Conservation (phyloP, 2,797 vertebrate genomes). For the Mormyrops attenuatus region DNA sequence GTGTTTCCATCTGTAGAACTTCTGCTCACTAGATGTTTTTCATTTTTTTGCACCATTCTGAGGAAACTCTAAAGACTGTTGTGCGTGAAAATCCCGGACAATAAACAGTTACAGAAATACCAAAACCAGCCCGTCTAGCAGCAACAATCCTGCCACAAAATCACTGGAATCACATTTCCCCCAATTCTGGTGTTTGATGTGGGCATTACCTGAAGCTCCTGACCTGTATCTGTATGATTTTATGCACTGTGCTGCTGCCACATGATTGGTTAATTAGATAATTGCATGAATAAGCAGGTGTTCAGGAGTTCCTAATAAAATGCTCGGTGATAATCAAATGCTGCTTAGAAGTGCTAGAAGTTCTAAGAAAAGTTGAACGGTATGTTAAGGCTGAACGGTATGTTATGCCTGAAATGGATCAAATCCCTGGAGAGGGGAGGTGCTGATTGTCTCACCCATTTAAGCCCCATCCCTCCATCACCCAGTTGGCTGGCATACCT, state of each 20-base stretch:
- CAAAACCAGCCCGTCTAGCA: not conserved
- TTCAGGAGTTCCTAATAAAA: not conserved
- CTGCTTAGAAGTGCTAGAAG: not conserved
- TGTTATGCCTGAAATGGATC: not conserved
- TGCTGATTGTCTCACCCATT: not conserved
- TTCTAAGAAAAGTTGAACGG: not conserved
- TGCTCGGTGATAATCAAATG: not conserved
- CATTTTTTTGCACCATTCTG: not conserved
- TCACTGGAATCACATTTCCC: not conserved
- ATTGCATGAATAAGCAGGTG: not conserved
- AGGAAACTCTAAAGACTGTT: not conserved
- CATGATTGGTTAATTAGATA: not conserved
- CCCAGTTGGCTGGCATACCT: slow-evolving; percentile 63
- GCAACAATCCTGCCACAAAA: not conserved
- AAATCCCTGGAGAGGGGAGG: not conserved
- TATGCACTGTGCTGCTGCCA: not conserved
- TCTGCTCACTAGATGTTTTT: not conserved
- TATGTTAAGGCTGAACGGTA: not conserved
- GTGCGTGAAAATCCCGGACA: not conserved
- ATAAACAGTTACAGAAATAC: not conserved
- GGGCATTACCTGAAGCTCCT: not conserved
- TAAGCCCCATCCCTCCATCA: not conserved
- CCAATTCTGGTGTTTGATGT: not conserved
- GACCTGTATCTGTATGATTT: not conserved
- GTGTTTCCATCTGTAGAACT: not conserved